These are phyloP conservation scores for Prunella himalayana DNA, from an alignment of 2,113 vertebrate species.

Conservation along the genomic window DNA sequence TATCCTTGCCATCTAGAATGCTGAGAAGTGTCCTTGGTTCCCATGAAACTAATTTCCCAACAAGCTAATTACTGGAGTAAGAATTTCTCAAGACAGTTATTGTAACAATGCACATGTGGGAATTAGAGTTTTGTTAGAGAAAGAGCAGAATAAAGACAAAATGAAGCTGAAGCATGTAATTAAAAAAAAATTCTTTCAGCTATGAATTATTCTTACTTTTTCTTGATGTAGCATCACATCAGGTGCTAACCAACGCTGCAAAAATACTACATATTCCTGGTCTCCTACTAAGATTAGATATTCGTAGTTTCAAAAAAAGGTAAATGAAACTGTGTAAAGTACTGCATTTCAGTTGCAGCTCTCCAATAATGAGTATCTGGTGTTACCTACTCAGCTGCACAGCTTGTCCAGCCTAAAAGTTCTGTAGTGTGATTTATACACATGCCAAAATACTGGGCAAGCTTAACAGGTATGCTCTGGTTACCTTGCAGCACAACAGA, in stretches of 20 bases:
- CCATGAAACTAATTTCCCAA: neutral
- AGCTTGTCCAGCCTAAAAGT: neutral
- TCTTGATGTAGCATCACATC: neutral
- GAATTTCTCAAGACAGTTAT: neutral
- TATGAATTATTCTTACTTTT: neutral
- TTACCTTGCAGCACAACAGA: neutral
- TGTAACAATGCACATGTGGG: neutral
- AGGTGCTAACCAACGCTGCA: neutral
- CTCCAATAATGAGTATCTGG: neutral
- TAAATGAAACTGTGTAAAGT: neutral
- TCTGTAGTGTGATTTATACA: neutral
- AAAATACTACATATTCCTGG: neutral
- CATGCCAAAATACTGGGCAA: neutral
- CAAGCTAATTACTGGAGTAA: neutral
- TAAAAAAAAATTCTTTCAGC: neutral
- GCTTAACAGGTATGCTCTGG: neutral
- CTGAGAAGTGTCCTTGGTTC: neutral
- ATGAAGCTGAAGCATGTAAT: neutral
- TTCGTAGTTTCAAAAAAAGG: neutral
- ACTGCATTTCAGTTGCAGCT: neutral
- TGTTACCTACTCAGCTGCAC: neutral
- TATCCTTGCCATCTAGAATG: neutral
- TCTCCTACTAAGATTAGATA: neutral
- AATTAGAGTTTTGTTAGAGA: neutral
- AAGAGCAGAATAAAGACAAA: neutral